Conservation (phyloP, 2,797 vertebrate genomes). For the Cryptoblepharus egeriae region DNA sequence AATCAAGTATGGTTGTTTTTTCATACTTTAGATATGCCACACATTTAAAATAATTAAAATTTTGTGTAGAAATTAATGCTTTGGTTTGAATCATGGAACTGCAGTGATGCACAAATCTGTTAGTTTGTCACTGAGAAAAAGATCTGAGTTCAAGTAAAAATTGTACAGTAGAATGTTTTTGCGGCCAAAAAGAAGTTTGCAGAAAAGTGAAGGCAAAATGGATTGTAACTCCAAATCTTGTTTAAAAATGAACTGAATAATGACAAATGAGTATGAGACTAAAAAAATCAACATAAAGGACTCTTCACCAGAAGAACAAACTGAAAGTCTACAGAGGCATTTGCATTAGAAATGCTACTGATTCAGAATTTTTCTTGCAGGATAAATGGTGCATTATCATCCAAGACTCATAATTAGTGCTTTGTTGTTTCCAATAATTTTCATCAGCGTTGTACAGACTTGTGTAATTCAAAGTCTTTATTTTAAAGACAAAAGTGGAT, state of each 20-base stretch:
- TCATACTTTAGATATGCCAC: background rate
- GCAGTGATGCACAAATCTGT: conserved; percentile 40
- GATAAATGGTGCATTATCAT: conserved; percentile 3
- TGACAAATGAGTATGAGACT: conserved; percentile 69
- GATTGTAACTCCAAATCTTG: background rate
- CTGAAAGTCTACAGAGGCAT: conserved; percentile 73
- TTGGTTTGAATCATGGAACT: conserved; percentile 31
- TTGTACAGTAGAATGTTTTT: background rate
- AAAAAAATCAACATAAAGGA: conserved; percentile 74
- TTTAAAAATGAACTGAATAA: conserved; percentile 37
- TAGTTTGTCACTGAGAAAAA: conserved; percentile 40
- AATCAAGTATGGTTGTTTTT: background rate
- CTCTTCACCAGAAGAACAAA: conserved; percentile 85
- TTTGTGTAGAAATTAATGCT: conserved; percentile 36
- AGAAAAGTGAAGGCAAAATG: conserved; percentile 34
- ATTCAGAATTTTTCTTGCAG: conserved; percentile 48
- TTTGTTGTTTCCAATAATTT: conserved; percentile 41
- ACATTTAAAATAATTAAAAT: conserved; percentile 41
- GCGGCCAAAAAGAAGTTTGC: conserved; percentile 52
- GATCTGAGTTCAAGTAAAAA: conserved; percentile 53
- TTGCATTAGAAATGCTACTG: conserved; percentile 44
- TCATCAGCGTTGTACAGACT: conserved; percentile 70
- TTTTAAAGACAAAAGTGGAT: conserved; percentile 37
- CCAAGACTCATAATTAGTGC: conserved; percentile 37
- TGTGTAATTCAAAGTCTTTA: conserved; percentile 46